Conservation (phyloP, 2,113 vertebrate species). For the Salvelinus alpinus region DNA sequence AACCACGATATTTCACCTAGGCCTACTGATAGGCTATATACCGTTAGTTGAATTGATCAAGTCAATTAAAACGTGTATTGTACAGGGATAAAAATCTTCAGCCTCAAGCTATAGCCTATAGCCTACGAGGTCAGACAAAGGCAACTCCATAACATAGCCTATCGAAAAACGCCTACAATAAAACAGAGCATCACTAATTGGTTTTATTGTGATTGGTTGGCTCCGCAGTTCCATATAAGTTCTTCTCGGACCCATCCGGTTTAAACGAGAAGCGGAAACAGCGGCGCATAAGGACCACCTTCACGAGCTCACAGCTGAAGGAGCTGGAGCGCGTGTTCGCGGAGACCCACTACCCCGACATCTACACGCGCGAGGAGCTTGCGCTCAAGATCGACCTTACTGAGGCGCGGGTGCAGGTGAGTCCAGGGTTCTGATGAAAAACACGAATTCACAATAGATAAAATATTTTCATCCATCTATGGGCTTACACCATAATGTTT, state of each 20-base stretch:
- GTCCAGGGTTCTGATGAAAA: slow-evolving; percentile 1
- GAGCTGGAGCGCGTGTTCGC: slow-evolving; percentile 95
- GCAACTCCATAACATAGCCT: no score
- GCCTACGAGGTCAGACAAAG: no score
- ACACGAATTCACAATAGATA: neutral
- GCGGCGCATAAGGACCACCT: slow-evolving; percentile 91
- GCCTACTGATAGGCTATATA: no score
- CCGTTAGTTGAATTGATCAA: no score
- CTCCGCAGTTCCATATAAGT: slow-evolving; percentile 84
- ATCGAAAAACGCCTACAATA: no score
- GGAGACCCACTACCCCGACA: slow-evolving; percentile 91
- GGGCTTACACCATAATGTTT: neutral
- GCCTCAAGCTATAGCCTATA: no score
- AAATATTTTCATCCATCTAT: neutral
- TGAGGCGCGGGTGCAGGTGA: slow-evolving; percentile 92
- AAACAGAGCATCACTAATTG: neutral
- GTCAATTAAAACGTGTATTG: no score
- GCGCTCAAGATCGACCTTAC: slow-evolving; percentile 96
- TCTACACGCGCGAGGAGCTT: slow-evolving; percentile 92
- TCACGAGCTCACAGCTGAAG: slow-evolving; percentile 94
- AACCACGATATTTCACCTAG: no score
- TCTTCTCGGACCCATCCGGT: slow-evolving; percentile 88
- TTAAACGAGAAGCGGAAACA: slow-evolving; percentile 96
- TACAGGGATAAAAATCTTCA: no score
- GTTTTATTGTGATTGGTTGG: neutral